These are phyloP conservation scores for Aradophagus sp. DNA, from an alignment of 1,140 invertebrate species.

Conservation along the genomic window DNA sequence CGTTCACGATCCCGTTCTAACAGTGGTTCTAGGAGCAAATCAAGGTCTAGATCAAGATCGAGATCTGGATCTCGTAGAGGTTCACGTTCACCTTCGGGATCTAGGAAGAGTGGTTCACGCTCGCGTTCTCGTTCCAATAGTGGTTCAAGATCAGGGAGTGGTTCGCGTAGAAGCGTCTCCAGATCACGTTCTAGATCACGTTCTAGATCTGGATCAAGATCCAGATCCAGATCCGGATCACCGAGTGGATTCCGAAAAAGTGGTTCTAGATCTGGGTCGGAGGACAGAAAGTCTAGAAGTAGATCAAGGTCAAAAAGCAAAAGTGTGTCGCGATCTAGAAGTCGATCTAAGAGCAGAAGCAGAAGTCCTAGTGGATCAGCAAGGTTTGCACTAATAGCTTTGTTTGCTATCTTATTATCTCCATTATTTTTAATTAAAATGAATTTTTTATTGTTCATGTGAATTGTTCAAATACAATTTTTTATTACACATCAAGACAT, in stretches of 20 bases:
- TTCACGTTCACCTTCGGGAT: conserved; percentile 48
- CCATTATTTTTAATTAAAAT: too few relatives aligned
- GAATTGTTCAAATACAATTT: too few relatives aligned
- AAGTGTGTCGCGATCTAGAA: conserved; percentile 55
- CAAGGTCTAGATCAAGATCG: conserved; percentile 72
- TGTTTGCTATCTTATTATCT: too few relatives aligned
- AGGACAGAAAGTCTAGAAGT: conserved; percentile 62
- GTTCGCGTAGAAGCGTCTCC: conserved; percentile 60
- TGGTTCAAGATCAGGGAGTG: conserved; percentile 59
- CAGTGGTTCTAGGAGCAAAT: conserved; percentile 60
- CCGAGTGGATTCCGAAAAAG: conserved; percentile 57
- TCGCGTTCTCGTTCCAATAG: conserved; percentile 66
- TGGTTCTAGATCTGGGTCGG: conserved; percentile 62
- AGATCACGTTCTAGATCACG: conserved; percentile 61
- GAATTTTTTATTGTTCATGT: too few relatives aligned
- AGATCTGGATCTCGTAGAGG: conserved; percentile 40
- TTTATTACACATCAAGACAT: too few relatives aligned
- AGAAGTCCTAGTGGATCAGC: conserved; percentile 54
- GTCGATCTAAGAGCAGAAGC: conserved; percentile 65
- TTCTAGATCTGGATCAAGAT: conserved; percentile 64
- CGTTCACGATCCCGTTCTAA: conserved; percentile 60
- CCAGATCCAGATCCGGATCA: conserved; percentile 65
- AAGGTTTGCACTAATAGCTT: too few relatives aligned
- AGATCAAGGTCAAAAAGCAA: conserved; percentile 65
- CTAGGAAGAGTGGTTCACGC: conserved; percentile 31